Evolutionary conservation across 2,113 vertebrate species (phyloP), one percentile per base, ranked within the genome.

Genomic region (Tragelaphus strepsiceros): DNA sequence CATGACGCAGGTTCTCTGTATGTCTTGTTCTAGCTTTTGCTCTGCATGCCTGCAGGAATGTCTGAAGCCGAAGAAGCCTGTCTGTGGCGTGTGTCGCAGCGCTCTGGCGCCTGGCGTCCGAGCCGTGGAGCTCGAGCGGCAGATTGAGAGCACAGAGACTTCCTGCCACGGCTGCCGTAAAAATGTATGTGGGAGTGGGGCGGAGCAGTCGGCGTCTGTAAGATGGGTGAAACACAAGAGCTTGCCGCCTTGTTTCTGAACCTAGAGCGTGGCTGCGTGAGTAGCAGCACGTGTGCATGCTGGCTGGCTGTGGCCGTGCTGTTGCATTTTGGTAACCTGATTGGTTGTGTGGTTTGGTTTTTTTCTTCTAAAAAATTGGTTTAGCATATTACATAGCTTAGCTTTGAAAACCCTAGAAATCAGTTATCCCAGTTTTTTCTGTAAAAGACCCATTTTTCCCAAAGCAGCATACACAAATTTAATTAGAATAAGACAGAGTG

Each of bases 21-120:
- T 96, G 87, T 61, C 56, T 98, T 80, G 7, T 96, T 26, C 32
- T 98, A 99, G 99, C 95, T 99, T 99, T 98, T 99, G 99, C 98
- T 99, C 99, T 8, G 98, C 98, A 5, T 99, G 99, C 99, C 99
- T 99, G 98, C 99, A 99, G 98, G 99, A 99, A 91, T 99, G 99
- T 96, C 98, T 99, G 96, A 99, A 99, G 97, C 99, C 99, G 86
- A 99, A 99, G 95, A 99, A 99, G 94, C 99, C 99, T 0, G 99
- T 99, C 17, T 99, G 99, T 97, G 99, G 99, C 0, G 99, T 99
- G 94, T 99, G 99, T 98, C 99, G 99, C 98, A 98, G 99, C 21
- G 97, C 99, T 54, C 98, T 99, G 95, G 98, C 98, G 0, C 96
- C 99, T 43, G 99, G 99, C 83, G 98, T 98, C 92, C 99, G 98